Base-by-base conservation (phyloP, 1,140 invertebrate species). In the Sipha flava region DNA sequence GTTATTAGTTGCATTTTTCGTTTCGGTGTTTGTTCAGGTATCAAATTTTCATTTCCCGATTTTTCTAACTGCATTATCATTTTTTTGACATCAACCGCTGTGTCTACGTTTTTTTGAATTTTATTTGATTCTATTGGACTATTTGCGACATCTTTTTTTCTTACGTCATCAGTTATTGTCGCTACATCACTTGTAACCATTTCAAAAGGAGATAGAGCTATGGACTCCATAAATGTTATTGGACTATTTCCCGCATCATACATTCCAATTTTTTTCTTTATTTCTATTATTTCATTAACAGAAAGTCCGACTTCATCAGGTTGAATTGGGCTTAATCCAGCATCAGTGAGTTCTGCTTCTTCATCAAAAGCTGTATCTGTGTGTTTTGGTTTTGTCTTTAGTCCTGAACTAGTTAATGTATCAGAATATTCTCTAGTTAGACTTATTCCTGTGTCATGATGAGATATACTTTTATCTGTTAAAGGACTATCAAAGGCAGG, bases 361-460 rank as follows among this genome's bases (percentile, higher is more conserved):
- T 87, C 87, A 70, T 87, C 85, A 26, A 85, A 84, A 40, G 84
- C 84, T 79, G 85, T 87, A 82, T 88, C 88, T 80, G 68, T 83
- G 82, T 82, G 81, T 79, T 81, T 86, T 83, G 79, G 84, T 82
- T 80, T 84, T 81, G 80, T 82, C 82, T 80, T 82, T 80, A 84
- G 82, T 37, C 86, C 84, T 82, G 86, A 87, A 12, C 86, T 88
- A 21, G 86, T 82, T 31, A 86, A 87, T 75, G 88, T 87, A 37
- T 87, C 86, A 34, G 83, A 83, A 54, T 86, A 87, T 23, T 85
- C 86, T 82, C 86, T 81, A 9, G 87, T 88, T 57, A 88, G 79
- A 57, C 87, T 87, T 47, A 88, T 88, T 14, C 87, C 87, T 16
- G 87, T 88, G 82, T 88, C 87, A 75, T 87, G 85, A 82, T 88